Evolutionary conservation across 2,888 invertebrate genomes (phyloP).

Genomic region (Phaonia tiefii): DNA sequence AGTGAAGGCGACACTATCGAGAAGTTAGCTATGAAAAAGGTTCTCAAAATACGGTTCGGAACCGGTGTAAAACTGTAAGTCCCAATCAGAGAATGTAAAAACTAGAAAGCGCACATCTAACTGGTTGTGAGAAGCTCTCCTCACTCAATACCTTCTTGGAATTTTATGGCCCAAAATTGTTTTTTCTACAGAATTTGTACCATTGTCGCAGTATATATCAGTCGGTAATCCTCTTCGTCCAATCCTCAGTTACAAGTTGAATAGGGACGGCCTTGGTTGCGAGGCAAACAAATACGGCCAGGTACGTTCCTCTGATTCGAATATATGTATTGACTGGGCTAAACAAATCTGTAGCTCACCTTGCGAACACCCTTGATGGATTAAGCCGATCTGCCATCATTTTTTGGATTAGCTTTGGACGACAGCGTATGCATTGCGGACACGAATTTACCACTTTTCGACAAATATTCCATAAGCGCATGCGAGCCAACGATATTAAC

Average conservation of each 20-base stretch:
- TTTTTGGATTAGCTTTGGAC: conserved; percentile 44
- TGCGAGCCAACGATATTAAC: conserved; percentile 48
- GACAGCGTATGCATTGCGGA: conserved; percentile 39
- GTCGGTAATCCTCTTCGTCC: conserved; percentile 40
- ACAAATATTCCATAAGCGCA: conserved; percentile 55
- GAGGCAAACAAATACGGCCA: conserved; percentile 54
- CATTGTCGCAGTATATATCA: conserved; percentile 53
- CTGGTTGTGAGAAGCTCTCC: too few species aligned
- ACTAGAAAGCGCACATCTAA: too few species aligned
- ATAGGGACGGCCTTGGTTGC: conserved; percentile 53
- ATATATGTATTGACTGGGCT: conserved; percentile 50
- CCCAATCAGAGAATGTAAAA: too few species aligned
- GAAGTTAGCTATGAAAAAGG: too few species aligned
- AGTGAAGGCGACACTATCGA: too few species aligned
- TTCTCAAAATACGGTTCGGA: too few species aligned
- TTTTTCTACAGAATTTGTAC: too few species aligned
- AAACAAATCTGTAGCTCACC: conserved; percentile 60
- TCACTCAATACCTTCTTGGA: too few species aligned
- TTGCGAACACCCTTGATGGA: conserved; percentile 17
- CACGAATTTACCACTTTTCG: conserved; percentile 38
- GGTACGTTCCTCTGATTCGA: conserved; percentile 60
- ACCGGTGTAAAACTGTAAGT: too few species aligned
- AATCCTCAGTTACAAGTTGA: conserved; percentile 41
- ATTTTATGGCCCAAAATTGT: too few species aligned
- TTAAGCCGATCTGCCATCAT: conserved; percentile 32